Percentiles rank a stretch among this genome's conserved stretches.
phyloP scores from a whole-genome alignment of 2,797 vertebrate genomes.

The Furcifer pardalis region DNA sequence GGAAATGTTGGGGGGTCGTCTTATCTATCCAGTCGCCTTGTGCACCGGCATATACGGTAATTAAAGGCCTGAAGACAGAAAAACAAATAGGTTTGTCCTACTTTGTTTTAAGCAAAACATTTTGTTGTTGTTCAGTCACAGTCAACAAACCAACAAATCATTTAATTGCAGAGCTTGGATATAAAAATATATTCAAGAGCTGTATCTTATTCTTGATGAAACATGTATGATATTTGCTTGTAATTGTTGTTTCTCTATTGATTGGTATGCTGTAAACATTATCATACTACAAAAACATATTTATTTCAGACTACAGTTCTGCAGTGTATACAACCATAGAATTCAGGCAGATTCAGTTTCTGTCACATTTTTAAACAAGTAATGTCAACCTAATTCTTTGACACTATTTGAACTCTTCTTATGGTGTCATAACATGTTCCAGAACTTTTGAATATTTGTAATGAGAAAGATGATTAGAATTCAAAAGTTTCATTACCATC shows the following conservation, averaged over 20 bases:
- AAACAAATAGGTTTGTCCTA: not conserved
- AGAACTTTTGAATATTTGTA: not conserved
- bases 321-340: too few species aligned
- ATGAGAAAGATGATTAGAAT: slow-evolving; percentile 12
- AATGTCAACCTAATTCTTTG: slow-evolving; percentile 11
- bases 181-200: not conserved
- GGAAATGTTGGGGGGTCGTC: too few species aligned
- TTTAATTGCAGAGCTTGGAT: not conserved
- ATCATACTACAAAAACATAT: too few species aligned
- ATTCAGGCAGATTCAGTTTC: too few species aligned
- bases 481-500: slow-evolving; percentile 45
- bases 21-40: too few species aligned
- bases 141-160: not conserved
- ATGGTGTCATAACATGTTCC: not conserved
- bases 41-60: too few species aligned
- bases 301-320: too few species aligned
- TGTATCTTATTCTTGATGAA: too few species aligned
- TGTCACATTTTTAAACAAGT: not conserved
- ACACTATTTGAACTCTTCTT: slow-evolving; percentile 19
- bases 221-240: too few species aligned
- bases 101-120: not conserved
- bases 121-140: too few species aligned
- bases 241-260: too few species aligned
- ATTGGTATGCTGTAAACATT: too few species aligned
- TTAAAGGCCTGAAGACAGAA: not conserved